Evolutionary conservation across 2,888 invertebrate genomes (phyloP).

Genomic region (Archips xylosteana): DNA sequence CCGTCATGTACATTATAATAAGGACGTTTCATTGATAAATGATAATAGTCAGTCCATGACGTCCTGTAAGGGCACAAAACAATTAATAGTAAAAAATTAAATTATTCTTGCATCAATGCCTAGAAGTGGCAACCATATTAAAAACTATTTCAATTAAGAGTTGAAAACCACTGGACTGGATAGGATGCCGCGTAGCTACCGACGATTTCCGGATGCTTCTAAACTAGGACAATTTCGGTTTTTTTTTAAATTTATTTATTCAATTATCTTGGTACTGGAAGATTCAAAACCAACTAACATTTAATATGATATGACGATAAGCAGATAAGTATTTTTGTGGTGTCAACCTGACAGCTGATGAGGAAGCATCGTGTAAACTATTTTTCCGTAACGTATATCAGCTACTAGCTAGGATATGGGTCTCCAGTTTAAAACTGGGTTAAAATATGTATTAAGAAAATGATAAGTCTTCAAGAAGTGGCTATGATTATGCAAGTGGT

Average conservation of each 20-base stretch:
- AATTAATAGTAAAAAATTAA: too few species aligned
- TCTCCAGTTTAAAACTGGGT: background rate
- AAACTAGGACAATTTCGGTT: background rate
- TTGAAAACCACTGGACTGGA: background rate
- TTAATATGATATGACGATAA: background rate
- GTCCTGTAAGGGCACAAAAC: too few species aligned
- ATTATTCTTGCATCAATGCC: too few species aligned
- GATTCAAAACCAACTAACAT: background rate
- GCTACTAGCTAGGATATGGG: background rate
- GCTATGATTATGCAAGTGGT: background rate
- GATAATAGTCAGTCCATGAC: too few species aligned
- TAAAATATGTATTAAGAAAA: background rate
- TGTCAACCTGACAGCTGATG: background rate
- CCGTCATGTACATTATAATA: too few species aligned
- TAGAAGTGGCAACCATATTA: too few species aligned
- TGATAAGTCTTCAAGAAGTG: background rate
- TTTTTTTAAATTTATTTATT: too few species aligned
- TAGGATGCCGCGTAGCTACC: background rate
- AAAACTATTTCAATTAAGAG: background rate
- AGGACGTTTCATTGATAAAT: too few species aligned
- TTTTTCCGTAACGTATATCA: background rate
- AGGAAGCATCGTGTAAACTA: background rate
- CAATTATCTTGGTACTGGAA: background rate
- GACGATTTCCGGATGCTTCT: background rate
- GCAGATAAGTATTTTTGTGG: background rate